Percentiles rank a stretch among this genome's conserved stretches.
These are phyloP conservation scores for Anolis carolinensis DNA, from an alignment of 2,113 vertebrate species.

Conservation along the genomic window DNA sequence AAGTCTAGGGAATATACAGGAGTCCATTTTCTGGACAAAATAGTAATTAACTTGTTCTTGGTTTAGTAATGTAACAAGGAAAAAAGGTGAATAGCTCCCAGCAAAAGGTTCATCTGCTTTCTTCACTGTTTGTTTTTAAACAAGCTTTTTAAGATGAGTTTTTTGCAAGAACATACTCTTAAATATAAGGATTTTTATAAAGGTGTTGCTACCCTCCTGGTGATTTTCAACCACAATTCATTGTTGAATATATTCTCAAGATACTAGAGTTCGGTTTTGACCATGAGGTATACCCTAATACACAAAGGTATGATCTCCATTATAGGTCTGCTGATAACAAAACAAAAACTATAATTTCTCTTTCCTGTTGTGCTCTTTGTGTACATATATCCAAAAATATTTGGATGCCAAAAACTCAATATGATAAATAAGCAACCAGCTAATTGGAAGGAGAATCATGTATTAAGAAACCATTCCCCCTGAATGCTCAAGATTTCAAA, in stretches of 20 bases:
- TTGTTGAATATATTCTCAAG: neutral
- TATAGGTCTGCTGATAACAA: neutral
- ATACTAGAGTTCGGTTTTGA: neutral
- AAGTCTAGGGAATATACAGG: too few relatives aligned
- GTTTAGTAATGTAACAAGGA: too few relatives aligned
- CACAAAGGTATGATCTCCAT: neutral
- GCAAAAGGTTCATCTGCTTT: neutral
- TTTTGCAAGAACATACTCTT: neutral
- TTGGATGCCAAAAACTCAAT: neutral
- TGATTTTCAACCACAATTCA: neutral
- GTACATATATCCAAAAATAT: neutral
- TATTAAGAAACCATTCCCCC: rapidly evolving
- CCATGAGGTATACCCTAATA: neutral
- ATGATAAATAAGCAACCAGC: neutral
- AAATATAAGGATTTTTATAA: neutral
- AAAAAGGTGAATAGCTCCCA: too few relatives aligned
- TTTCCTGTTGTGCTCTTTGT: neutral
- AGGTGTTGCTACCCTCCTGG: neutral
- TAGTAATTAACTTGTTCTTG: too few relatives aligned
- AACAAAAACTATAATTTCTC: neutral
- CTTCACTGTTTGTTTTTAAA: neutral
- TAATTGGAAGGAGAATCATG: neutral
- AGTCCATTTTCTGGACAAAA: too few relatives aligned
- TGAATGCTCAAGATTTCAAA: neutral
- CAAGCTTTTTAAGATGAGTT: neutral